A percentile compares a stretch with the other conserved stretches of the same genome.
Conservation (phyloP, 2,797 vertebrate genomes). For the Florisuga fusca region DNA sequence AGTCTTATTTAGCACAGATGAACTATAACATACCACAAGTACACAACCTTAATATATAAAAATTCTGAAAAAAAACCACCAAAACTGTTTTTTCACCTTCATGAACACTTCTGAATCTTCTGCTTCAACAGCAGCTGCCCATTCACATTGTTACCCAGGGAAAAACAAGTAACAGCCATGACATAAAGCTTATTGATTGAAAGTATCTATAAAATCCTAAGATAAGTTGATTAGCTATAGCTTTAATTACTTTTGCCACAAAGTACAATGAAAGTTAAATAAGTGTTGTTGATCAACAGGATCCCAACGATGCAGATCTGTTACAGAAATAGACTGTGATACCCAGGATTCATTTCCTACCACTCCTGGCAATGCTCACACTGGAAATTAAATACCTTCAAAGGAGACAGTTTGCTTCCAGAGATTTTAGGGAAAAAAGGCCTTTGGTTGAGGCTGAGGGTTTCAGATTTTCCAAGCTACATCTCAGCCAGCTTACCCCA, state of each 20-base stretch:
- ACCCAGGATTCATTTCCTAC: background rate
- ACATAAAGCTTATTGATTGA: background rate
- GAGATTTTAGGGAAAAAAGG: background rate
- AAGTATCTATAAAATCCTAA: background rate
- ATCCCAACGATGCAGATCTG: background rate
- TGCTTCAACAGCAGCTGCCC: background rate
- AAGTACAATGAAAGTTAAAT: background rate
- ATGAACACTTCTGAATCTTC: background rate
- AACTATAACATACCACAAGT: background rate
- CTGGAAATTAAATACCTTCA: background rate
- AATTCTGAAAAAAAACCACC: background rate
- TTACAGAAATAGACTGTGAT: background rate
- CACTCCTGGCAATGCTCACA: background rate
- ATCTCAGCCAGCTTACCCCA: no score
- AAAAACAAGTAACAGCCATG: background rate
- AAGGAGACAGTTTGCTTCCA: background rate
- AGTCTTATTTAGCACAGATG: background rate
- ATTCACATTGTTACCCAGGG: background rate
- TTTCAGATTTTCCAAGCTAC: background rate
- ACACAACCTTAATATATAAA: background rate
- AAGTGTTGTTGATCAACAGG: background rate
- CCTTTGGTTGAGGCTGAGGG: background rate
- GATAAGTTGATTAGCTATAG: background rate
- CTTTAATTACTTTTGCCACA: background rate
- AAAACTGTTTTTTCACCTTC: rapidly evolving